Evolutionary conservation across 1,140 invertebrate species (phyloP), one percentile per base, ranked within the genome.

Genomic region (Stratiolaelaps scimitus): DNA sequence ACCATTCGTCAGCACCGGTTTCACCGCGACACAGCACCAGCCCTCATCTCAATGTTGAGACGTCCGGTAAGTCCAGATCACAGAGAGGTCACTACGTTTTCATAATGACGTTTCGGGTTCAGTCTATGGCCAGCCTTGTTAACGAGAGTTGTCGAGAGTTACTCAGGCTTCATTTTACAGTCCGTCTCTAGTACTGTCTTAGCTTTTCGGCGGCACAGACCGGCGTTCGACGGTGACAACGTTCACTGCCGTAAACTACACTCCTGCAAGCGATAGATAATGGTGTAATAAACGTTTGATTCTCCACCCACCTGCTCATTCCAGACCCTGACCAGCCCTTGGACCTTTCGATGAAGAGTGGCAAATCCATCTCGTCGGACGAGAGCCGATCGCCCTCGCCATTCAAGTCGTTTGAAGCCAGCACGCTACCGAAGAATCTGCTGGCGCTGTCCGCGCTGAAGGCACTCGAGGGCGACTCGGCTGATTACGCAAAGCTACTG

Each of bases 341-440:
- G 19, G 71, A 72, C 67, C 68, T 74, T 56, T 69, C 69, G 7
- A 30, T 73, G 10, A 71, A 72, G 40, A 72, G 75, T 48, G 73
- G 76, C n/a, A 60, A 60, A 10, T 29, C 26, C 20, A 34, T 60
- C 20, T 60, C 53, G 23, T 60, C 53, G 72, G 75, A 29, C 79
- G 66, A 6, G 26, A 64, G 65, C 69, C 72, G 68, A 71, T 75
- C 66, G 71, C 67, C 44, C 72, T 34, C 56, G 34, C 53, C 53
- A 23, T 60, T 60, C 53, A 60, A 60, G 34, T 60, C 53, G 1
- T 60, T 60, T 26, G 53, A 60, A 26, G 34, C 53, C 53, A 29
- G 26, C 17, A 40, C 34, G 10, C 15, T 60, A 34, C 53, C 53
- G 15, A 60, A 60, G 26, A 60, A 60, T 34, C 53, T 60, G 26